phyloP scores from a whole-genome alignment of 2,888 invertebrate species.

The Tenthredo livida region DNA sequence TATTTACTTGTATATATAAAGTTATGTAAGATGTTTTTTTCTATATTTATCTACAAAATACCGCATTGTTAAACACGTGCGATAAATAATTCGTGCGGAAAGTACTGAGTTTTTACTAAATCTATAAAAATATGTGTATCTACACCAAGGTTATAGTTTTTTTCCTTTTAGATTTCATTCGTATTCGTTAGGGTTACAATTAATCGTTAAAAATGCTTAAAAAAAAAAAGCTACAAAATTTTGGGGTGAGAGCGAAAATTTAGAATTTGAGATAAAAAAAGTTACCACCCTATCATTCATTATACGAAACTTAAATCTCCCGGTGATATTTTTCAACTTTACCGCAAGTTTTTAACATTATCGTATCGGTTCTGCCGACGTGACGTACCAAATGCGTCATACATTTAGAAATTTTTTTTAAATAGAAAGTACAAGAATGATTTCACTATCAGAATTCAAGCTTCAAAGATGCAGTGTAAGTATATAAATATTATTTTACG shows the following conservation, averaged over 20 bases:
- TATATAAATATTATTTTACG: background rate
- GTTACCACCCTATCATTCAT: background rate
- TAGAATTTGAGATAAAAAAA: too few relatives aligned
- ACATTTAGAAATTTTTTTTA: background rate
- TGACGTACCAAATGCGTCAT: background rate
- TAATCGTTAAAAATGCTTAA: too few relatives aligned
- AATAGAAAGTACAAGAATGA: background rate
- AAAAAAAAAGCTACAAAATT: too few relatives aligned
- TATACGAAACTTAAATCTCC: background rate
- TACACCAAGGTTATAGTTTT: background rate
- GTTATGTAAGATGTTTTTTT: background rate
- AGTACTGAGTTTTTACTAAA: conserved; percentile 29
- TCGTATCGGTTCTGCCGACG: background rate
- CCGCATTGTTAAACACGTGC: background rate
- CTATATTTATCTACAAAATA: background rate
- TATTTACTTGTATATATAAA: background rate
- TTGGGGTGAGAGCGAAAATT: too few relatives aligned
- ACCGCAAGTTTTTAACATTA: background rate
- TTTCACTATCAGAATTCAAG: background rate
- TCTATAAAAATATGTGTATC: background rate
- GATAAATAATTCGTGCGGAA: conserved; percentile 46
- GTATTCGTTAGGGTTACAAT: background rate
- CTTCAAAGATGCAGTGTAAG: background rate
- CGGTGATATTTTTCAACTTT: background rate
- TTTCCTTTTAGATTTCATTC: background rate